These are phyloP conservation scores for Episyrphus balteatus DNA, from an alignment of 1,140 invertebrate genomes.

Conservation along the genomic window DNA sequence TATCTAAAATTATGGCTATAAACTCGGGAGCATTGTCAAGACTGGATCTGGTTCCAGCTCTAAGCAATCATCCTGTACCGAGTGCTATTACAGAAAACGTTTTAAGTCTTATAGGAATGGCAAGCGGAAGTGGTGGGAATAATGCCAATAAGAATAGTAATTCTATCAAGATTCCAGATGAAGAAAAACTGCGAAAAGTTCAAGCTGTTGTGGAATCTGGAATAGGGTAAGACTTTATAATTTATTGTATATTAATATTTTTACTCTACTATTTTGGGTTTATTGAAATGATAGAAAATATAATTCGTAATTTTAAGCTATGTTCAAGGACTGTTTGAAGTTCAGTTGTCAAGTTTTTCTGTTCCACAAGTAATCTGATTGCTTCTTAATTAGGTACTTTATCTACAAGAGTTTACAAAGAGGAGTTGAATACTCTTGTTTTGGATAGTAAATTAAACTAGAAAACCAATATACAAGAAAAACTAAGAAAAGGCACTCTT, in stretches of 20 bases:
- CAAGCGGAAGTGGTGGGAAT: not conserved
- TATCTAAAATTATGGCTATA: not conserved
- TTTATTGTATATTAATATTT: not conserved
- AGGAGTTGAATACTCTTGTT: too few relatives aligned
- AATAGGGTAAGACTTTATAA: slow-evolving; percentile 18
- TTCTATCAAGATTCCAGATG: slow-evolving; percentile 9
- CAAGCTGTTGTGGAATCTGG: slow-evolving; percentile 30
- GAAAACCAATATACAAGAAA: too few relatives aligned
- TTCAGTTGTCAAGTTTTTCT: too few relatives aligned
- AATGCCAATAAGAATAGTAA: not conserved
- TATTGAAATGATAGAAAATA: too few relatives aligned
- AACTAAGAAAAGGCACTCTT: too few relatives aligned
- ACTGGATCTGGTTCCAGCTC: slow-evolving; percentile 1
- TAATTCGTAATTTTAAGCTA: too few relatives aligned
- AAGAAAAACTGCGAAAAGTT: slow-evolving; percentile 26
- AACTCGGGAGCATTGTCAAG: not conserved
- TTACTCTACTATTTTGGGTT: too few relatives aligned
- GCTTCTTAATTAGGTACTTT: too few relatives aligned
- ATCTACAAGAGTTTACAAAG: too few relatives aligned
- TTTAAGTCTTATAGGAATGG: slow-evolving; percentile 17
- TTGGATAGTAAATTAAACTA: too few relatives aligned
- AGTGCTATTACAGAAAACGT: slow-evolving; percentile 29
- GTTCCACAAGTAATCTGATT: too few relatives aligned
- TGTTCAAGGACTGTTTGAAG: too few relatives aligned
- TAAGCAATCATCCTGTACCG: slow-evolving; percentile 19